phyloP scores from a whole-genome alignment of 2,888 invertebrate species.

The Dynastes grantii region DNA sequence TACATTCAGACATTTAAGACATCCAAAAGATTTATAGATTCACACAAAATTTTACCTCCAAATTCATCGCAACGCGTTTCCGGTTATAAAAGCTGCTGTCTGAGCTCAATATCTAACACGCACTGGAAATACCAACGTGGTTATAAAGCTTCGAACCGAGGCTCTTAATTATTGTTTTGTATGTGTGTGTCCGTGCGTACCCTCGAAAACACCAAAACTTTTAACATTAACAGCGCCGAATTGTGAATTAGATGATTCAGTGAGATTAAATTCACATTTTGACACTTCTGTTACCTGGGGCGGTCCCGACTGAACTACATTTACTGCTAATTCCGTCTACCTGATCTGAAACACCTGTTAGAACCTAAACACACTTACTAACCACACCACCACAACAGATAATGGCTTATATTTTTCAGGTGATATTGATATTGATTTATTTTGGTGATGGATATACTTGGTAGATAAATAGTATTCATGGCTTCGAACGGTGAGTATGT shows the following conservation, averaged over 20 bases:
- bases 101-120: conserved; percentile 26
- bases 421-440: conserved; percentile 39
- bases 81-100: conserved; percentile 40
- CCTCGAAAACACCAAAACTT: conserved; percentile 45
- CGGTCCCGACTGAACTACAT: conserved; percentile 37
- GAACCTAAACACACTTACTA: conserved; percentile 42
- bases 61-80: conserved; percentile 34
- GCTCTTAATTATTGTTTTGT: conserved; percentile 46
- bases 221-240: conserved; percentile 43
- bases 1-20: conserved; percentile 30
- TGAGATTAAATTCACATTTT: conserved; percentile 55
- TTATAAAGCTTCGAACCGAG: conserved; percentile 37
- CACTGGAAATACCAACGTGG: conserved; percentile 38
- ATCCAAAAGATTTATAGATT: conserved; percentile 26
- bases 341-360: conserved; percentile 50
- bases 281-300: conserved; percentile 52
- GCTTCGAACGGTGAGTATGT: too few relatives aligned
- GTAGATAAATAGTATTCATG: not conserved
- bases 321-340: conserved; percentile 47
- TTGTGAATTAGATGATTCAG: conserved; percentile 48
- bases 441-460: conserved; percentile 22
- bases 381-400: conserved; percentile 35
- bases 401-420: conserved; percentile 42
- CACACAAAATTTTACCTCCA: conserved; percentile 32
- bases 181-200: conserved; percentile 37